Base-by-base conservation (phyloP, 1,140 invertebrate genomes). In the Pseudomyrmex pallidus region DNA sequence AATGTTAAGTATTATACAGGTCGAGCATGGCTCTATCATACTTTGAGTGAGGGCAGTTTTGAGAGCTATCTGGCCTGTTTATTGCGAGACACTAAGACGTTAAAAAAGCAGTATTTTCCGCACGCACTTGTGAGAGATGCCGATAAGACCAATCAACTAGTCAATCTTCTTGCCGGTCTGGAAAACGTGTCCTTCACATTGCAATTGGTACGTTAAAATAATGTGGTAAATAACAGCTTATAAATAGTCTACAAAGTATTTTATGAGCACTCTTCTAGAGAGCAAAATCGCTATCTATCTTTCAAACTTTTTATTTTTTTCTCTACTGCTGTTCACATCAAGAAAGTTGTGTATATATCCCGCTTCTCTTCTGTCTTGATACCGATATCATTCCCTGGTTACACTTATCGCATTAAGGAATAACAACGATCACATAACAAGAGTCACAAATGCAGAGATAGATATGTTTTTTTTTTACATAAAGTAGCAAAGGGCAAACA, bases 31-130 rank as follows among this genome's bases (percentile, higher is more conserved):
- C 87, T 95, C 8, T 94, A 95, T 85, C 93, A 94, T 46, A 94
- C 94, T 46, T 74, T 95, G 50, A 95, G 93, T 56, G 94, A 95
- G 86, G 94, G 94, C 56, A 94, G 93, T 63, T 94, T 95, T 64
- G 94, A 94, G 83, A 94, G 94, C 77, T 95, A 95, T 77, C 85
- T 95, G 70, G 93, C 92, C n/a, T 95, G 94, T 87, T 91, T 95
- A 70, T 61, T 93, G 72, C 87, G 93, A 22, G 94, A 95, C 73
- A 85, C 87, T 1, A 91, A 91, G 54, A 92, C 90, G 15, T 89
- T 95, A 52, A 92, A 93, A 44, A 94, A 94, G 85, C 92, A 94
- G 72, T 95, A 95, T 73, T 92, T 92, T 87, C 90, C 93, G 10
- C 92, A 94, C 74, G 94, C 94, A 22, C 91, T 95, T 44, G 91